These are phyloP conservation scores for Scomber japonicus DNA, from an alignment of 2,113 vertebrate genomes.

Conservation along the genomic window DNA sequence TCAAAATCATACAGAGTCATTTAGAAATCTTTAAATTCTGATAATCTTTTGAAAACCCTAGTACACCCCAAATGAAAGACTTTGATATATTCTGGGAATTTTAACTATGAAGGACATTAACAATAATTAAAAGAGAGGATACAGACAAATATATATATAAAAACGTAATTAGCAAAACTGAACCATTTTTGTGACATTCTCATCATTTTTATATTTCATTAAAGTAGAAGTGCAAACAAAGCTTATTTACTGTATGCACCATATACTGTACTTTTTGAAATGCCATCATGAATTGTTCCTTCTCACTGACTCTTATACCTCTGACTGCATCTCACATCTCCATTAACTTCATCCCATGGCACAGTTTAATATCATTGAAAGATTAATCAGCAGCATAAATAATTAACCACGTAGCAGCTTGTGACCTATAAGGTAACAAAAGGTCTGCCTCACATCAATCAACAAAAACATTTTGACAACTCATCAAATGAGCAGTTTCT, in stretches of 20 bases:
- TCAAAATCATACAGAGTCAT: too few relatives aligned
- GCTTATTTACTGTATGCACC: neutral
- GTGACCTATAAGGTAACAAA: conserved; percentile 34
- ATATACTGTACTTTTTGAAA: neutral
- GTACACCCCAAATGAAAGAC: too few relatives aligned
- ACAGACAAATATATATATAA: too few relatives aligned
- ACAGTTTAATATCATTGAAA: conserved; percentile 69
- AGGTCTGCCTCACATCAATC: conserved; percentile 44
- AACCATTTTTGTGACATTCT: too few relatives aligned
- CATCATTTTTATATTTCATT: neutral
- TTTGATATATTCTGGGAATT: too few relatives aligned
- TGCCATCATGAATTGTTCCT: neutral
- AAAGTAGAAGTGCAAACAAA: neutral
- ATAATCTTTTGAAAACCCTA: too few relatives aligned
- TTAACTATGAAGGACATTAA: too few relatives aligned
- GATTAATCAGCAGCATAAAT: conserved; percentile 74
- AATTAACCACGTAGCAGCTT: conserved; percentile 66
- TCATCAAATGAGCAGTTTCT: conserved; percentile 6
- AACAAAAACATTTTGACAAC: conserved; percentile 37
- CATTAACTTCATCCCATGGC: conserved; percentile 38
- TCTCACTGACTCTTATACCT: neutral
- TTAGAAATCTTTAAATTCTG: too few relatives aligned
- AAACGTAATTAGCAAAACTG: too few relatives aligned
- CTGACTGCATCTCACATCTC: conserved; percentile 37
- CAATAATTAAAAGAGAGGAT: too few relatives aligned